Base-by-base conservation (phyloP, 2,113 vertebrate species). In the Passer montanus region DNA sequence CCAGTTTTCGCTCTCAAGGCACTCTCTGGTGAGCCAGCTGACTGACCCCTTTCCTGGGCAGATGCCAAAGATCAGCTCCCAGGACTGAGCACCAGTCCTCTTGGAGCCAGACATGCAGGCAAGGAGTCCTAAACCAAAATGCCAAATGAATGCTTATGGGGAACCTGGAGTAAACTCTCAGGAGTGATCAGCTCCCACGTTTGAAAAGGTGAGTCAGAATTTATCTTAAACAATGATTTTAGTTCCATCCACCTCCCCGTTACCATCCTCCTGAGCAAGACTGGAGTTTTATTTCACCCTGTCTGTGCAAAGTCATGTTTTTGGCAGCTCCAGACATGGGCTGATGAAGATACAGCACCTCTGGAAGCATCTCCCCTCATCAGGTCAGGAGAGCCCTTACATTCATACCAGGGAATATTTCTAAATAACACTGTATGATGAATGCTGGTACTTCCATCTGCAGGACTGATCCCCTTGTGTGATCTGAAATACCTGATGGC, bases 401-500 rank as follows among this genome's bases (percentile, higher is more conserved):
- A 1, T 22, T 72, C 69, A 75, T 5, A 15, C 8, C 28, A 72
- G 47, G 49, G 47, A 56, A 58, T 81, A 47, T 37, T 78, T 74
- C 46, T 70, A 67, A 83, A 37, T 27, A 88, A 31, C 67, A 18
- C 41, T 30, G 44, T 21, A 58, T 20, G 10, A 70, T 8, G 20
- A 37, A n/a, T 31, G 49, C 47, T 75, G 18, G 28, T 75, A 62
- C 68, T 93, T 83, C 82, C 90, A 93, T 80, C 59, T 77, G 67
- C 46, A 92, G 28, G 1, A 15, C 63, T 44, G 52, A 87, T 60
- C 78, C 90, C 58, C 46, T 43, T 14, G 59, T 74, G 84, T 35
- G 78, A 91, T 33, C 77, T 66, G 60, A 96, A 93, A 84, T 72
- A 72, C 12, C 66, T 59, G 62, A 90, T 52, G 44, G 75, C 90